Evolutionary conservation across 2,797 vertebrate genomes (phyloP).

Genomic region (Florisuga fusca): DNA sequence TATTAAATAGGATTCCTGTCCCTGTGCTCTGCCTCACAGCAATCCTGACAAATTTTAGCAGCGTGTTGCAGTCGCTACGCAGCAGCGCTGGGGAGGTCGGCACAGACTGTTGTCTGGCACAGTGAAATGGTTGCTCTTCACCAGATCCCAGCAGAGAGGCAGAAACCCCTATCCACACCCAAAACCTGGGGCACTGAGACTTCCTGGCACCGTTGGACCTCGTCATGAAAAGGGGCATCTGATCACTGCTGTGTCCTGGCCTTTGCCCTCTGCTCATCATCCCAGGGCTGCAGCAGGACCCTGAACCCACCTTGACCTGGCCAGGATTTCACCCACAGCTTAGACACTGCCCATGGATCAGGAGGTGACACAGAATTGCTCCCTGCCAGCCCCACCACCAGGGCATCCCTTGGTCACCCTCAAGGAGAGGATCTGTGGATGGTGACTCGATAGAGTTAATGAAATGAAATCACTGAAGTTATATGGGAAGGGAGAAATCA

Average conservation of each 20-base stretch:
- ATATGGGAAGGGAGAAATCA: neutral
- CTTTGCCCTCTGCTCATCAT: rapidly evolving
- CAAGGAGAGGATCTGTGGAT: neutral
- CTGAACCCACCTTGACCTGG: neutral
- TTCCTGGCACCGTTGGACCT: neutral
- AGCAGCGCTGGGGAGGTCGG: neutral
- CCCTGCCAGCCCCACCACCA: neutral
- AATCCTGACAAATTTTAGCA: neutral
- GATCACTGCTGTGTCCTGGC: rapidly evolving
- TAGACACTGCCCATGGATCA: neutral
- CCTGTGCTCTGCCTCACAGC: neutral
- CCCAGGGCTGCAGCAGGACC: rapidly evolving
- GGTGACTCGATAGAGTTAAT: neutral
- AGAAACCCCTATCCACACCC: rapidly evolving
- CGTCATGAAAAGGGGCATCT: rapidly evolving
- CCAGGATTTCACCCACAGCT: neutral
- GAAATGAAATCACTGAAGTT: neutral
- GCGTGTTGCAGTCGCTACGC: neutral
- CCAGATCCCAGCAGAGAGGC: neutral
- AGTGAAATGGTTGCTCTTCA: neutral
- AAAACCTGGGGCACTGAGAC: neutral
- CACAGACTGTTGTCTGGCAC: neutral
- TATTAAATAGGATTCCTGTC: neutral
- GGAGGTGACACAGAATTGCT: neutral
- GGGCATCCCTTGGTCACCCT: rapidly evolving